Percentiles rank a stretch among this genome's conserved stretches.
Evolutionary conservation across 2,888 invertebrate genomes (phyloP).

Genomic region (Empis livida): DNA sequence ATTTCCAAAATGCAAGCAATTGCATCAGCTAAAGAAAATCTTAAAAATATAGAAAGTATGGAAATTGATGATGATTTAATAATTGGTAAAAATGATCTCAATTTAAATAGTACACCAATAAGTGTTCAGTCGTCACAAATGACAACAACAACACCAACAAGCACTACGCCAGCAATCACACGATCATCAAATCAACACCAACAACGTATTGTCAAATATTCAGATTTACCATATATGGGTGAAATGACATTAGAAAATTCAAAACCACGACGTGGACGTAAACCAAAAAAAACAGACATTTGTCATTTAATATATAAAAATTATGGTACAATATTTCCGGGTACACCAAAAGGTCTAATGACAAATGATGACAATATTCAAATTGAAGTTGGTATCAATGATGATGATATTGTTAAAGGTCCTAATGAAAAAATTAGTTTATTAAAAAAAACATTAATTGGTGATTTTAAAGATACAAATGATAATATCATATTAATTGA

Average conservation of each 20-base stretch:
- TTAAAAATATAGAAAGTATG: not conserved
- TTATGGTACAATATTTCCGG: constrained; percentile 75
- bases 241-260: constrained; percentile 83
- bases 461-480: constrained; percentile 27
- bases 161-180: too few species aligned
- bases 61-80: not conserved
- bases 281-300: constrained; percentile 86
- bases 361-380: constrained; percentile 22
- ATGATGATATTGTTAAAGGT: too few species aligned
- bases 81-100: not conserved
- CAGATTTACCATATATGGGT: constrained; percentile 83
- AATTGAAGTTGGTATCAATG: not conserved
- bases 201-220: constrained; percentile 50
- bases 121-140: too few species aligned
- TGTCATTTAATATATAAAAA: constrained; percentile 85
- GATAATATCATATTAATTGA: constrained; percentile 31
- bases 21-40: constrained; percentile 16
- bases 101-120: too few species aligned
- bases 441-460: constrained; percentile 43
- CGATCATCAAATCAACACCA: not conserved
- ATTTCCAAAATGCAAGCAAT: constrained; percentile 56
- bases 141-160: constrained; percentile 7
- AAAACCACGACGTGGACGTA: constrained; percentile 72
- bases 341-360: constrained; percentile 45
- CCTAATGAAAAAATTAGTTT: constrained; percentile 48